Conservation (phyloP, 2,797 vertebrate species). For the Denticeps clupeoides region DNA sequence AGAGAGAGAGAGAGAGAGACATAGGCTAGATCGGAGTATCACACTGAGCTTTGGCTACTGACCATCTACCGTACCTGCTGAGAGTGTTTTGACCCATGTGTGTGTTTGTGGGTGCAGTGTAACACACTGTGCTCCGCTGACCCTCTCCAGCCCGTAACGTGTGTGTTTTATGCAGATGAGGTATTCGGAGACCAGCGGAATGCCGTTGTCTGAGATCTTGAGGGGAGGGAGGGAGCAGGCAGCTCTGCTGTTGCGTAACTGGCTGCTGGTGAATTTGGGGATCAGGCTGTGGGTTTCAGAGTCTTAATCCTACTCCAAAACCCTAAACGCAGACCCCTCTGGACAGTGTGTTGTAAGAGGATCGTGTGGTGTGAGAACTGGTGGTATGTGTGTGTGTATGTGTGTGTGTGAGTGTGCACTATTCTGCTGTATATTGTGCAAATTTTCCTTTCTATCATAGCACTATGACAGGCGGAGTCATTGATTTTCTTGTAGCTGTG, state of each 20-base stretch:
- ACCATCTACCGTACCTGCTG: no score
- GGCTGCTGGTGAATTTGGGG: neutral
- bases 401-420: neutral
- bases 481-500: no score
- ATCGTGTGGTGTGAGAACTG: neutral
- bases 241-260: neutral
- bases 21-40: neutral
- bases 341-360: neutral
- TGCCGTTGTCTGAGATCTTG: slow-evolving; percentile 20
- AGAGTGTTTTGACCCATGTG: no score
- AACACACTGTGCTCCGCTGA: neutral
- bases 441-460: no score
- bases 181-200: slow-evolving; percentile 45
- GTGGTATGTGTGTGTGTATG: neutral
- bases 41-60: no score
- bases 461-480: no score
- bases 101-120: neutral
- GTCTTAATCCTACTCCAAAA: neutral
- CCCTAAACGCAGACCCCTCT: neutral
- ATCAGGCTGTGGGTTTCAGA: no score
- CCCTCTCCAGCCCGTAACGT: slow-evolving; percentile 22
- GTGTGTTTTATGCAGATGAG: slow-evolving; percentile 53
- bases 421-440: no score
- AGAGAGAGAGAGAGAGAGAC: neutral
- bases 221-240: slow-evolving; percentile 2